A percentile compares a stretch with the other conserved stretches of the same genome.
phyloP scores from a whole-genome alignment of 2,888 invertebrate genomes.

The Macaria notata region DNA sequence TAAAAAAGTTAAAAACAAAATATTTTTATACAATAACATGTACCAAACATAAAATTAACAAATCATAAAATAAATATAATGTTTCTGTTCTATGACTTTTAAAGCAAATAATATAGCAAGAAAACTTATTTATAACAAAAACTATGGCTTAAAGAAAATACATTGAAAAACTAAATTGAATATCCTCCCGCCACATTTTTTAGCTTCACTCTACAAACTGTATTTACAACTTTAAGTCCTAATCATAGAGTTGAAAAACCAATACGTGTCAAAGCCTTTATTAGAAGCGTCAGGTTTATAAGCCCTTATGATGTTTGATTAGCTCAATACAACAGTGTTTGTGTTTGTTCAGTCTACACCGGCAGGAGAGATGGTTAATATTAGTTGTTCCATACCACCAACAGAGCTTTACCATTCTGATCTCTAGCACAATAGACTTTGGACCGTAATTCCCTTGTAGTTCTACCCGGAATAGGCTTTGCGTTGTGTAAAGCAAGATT shows the following conservation, averaged over 20 bases:
- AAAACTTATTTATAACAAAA: too few relatives aligned
- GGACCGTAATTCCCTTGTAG: constrained; percentile 19
- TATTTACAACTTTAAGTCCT: not conserved
- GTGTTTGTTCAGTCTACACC: constrained; percentile 47
- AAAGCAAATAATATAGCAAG: too few relatives aligned
- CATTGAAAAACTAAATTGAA: too few relatives aligned
- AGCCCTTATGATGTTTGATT: constrained; percentile 56
- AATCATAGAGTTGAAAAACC: constrained; percentile 18
- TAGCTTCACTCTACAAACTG: not conserved
- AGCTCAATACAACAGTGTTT: constrained; percentile 52
- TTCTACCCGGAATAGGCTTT: constrained; percentile 2
- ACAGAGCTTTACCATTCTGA: constrained; percentile 23
- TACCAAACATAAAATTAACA: too few relatives aligned
- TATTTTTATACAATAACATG: too few relatives aligned
- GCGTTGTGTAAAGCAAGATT: constrained; percentile 24
- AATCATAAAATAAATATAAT: too few relatives aligned
- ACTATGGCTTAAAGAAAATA: not conserved
- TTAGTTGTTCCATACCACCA: constrained; percentile 39
- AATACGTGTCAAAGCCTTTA: constrained; percentile 10
- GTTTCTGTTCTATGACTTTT: too few relatives aligned
- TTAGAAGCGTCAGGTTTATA: constrained; percentile 35
- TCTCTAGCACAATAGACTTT: constrained; percentile 14
- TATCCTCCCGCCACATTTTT: not conserved
- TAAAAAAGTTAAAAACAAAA: too few relatives aligned
- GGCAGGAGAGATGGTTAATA: constrained; percentile 44